Conservation (phyloP, 2,113 vertebrate genomes). For the Craseonycteris thonglongyai region DNA sequence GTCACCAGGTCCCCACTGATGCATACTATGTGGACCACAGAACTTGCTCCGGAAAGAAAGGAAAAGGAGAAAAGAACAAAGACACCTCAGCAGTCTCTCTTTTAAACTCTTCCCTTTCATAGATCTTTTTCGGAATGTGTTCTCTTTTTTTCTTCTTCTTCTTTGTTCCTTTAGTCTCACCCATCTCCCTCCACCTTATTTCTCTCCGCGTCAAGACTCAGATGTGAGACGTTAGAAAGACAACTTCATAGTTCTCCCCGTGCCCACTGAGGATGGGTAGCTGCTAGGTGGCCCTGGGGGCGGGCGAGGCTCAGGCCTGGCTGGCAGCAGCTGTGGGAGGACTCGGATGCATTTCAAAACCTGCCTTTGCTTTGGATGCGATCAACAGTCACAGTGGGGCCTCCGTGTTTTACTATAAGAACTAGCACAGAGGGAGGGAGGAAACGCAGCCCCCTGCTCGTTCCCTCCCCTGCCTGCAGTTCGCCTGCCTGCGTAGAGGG, state of each 20-base stretch:
- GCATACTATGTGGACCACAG: accelerated
- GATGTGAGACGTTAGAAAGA: not conserved
- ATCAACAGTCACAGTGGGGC: conserved; percentile 35
- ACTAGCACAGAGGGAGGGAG: not conserved
- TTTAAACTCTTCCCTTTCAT: not conserved
- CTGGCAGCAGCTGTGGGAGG: not conserved
- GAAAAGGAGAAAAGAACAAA: not conserved
- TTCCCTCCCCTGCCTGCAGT: not conserved
- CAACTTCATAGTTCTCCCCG: not conserved
- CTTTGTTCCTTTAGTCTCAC: not conserved
- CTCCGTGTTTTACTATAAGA: conserved; percentile 11
- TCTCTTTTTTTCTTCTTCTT: not conserved
- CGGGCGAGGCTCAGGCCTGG: not conserved
- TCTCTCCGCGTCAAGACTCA: not conserved
- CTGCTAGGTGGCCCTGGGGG: not conserved
- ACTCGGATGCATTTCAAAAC: conserved; percentile 40
- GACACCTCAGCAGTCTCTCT: not conserved
- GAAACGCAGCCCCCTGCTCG: not conserved
- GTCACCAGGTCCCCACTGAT: not conserved
- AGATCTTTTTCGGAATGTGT: not conserved
- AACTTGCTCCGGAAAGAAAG: not conserved
- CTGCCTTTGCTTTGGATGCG: conserved; percentile 15
- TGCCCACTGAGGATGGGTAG: not conserved
- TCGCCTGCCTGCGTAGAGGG: not conserved
- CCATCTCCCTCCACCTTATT: not conserved